Percentiles rank a stretch among this genome's conserved stretches.
phyloP scores from a whole-genome alignment of 2,888 invertebrate genomes.

The Drosophila differens region DNA sequence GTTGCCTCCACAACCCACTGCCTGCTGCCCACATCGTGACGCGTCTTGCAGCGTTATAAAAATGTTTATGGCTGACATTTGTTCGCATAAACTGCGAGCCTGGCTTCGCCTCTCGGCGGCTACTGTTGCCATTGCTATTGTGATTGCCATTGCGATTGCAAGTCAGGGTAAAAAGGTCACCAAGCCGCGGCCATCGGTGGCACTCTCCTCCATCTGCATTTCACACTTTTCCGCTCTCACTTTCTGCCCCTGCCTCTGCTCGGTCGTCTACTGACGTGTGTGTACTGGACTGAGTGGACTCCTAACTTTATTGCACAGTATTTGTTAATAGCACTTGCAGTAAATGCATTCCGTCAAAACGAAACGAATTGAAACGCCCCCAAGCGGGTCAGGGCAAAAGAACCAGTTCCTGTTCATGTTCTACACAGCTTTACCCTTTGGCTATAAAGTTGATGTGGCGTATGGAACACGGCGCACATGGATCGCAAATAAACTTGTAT shows the following conservation, averaged over 20 bases:
- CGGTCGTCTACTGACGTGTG: neutral
- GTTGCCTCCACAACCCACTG: conserved; percentile 1
- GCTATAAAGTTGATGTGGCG: conserved; percentile 3
- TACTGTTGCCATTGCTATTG: conserved; percentile 9
- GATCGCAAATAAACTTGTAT: neutral
- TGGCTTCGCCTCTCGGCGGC: neutral
- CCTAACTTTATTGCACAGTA: conserved; percentile 52
- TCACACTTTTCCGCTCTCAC: conserved; percentile 2
- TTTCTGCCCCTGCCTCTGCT: neutral
- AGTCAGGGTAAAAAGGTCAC: conserved; percentile 50
- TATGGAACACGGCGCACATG: neutral
- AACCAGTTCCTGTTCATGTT: neutral
- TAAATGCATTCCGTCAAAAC: conserved; percentile 50
- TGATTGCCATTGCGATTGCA: conserved; percentile 3
- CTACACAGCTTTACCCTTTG: neutral
- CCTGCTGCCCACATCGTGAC: conserved; percentile 24
- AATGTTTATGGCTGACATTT: conserved; percentile 69
- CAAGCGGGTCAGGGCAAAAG: conserved; percentile 3
- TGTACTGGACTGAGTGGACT: conserved; percentile 4
- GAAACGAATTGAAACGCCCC: neutral
- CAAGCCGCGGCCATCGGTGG: conserved; percentile 46
- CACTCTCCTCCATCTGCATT: neutral
- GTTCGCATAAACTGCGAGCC: conserved; percentile 55
- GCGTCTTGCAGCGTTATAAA: conserved; percentile 64
- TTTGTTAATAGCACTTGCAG: conserved; percentile 70